phyloP scores from a whole-genome alignment of 2,888 invertebrate species.

The Hypolimnas misippus region DNA sequence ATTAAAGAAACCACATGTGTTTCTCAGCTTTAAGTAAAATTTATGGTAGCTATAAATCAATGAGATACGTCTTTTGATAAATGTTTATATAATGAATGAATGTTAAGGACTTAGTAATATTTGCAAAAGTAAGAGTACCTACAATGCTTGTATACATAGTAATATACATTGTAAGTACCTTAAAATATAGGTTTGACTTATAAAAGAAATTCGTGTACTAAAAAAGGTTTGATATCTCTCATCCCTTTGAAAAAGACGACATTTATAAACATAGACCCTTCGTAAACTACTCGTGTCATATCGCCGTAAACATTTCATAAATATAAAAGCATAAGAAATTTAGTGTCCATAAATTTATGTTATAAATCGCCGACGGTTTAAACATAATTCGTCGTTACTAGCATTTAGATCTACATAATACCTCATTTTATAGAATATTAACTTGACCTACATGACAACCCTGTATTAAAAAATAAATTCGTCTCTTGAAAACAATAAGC shows the following conservation, averaged over 20 bases:
- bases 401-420: too few relatives aligned
- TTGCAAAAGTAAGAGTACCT: neutral
- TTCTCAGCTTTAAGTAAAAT: slow-evolving; percentile 22
- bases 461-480: too few relatives aligned
- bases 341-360: slow-evolving; percentile 22
- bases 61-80: neutral
- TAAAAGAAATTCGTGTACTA: neutral
- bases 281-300: neutral
- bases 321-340: slow-evolving; percentile 24
- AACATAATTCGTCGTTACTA: too few relatives aligned
- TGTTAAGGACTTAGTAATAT: neutral
- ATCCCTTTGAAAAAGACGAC: slow-evolving; percentile 3
- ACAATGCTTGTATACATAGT: neutral
- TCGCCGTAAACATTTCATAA: slow-evolving; percentile 22
- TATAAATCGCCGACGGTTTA: neutral
- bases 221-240: neutral
- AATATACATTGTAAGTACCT: too few relatives aligned
- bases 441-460: too few relatives aligned
- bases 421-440: too few relatives aligned
- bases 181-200: neutral
- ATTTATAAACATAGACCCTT: neutral
- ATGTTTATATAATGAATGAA: slow-evolving; percentile 11
- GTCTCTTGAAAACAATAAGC: too few relatives aligned
- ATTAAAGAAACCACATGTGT: slow-evolving; percentile 5
- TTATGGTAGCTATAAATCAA: slow-evolving; percentile 21